These are phyloP conservation scores for Xiphophorus birchmanni DNA, from an alignment of 2,797 vertebrate species.

Conservation along the genomic window DNA sequence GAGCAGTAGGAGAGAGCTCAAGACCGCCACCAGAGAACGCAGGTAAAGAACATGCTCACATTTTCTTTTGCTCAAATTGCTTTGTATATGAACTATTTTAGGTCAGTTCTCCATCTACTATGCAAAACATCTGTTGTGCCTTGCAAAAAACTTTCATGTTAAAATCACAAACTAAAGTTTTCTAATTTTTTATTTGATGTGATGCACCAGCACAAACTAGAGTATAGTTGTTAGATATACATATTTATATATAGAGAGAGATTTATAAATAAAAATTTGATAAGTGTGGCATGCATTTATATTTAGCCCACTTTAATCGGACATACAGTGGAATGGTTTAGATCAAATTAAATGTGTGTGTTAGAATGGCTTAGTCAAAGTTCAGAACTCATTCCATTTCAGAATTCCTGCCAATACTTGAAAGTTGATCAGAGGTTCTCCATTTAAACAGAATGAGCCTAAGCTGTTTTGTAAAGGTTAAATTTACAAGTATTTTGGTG, in stretches of 20 bases:
- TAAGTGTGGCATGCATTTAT: neutral
- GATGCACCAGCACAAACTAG: neutral
- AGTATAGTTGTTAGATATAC: neutral
- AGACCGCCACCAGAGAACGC: conserved; percentile 87
- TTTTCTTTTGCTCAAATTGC: too few relatives aligned
- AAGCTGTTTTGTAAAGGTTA: neutral
- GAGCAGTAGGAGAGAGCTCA: conserved; percentile 82
- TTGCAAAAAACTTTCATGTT: neutral
- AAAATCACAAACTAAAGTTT: neutral
- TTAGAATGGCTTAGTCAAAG: neutral
- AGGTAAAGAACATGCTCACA: conserved; percentile 74
- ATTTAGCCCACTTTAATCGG: neutral
- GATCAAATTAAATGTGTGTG: neutral
- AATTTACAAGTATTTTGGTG: neutral
- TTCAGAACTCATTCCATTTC: neutral
- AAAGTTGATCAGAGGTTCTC: neutral
- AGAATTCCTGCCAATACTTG: neutral
- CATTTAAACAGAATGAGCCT: neutral
- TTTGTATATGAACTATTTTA: neutral
- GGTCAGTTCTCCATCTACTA: neutral
- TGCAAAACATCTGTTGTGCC: neutral
- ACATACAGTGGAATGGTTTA: neutral
- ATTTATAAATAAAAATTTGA: neutral
- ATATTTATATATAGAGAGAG: neutral
- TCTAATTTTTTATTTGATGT: neutral